Evolutionary conservation across 2,888 invertebrate species (phyloP).

Genomic region (Habrosyne pyritoides): DNA sequence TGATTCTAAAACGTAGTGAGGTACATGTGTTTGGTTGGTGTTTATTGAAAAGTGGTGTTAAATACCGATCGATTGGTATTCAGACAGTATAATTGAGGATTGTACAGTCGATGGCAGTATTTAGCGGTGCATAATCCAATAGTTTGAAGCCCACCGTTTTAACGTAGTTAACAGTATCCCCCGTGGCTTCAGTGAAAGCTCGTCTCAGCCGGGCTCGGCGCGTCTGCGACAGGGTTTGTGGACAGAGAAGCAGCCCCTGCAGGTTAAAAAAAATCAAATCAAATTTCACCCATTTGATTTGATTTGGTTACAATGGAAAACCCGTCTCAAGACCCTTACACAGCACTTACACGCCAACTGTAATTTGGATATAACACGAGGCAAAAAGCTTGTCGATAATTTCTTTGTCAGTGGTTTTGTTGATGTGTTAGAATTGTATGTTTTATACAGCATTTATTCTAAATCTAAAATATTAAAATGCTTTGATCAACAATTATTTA

Average conservation of each 20-base stretch:
- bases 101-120: constrained; percentile 71
- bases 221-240: constrained; percentile 94
- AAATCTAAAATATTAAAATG: neutral
- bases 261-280: constrained; percentile 76
- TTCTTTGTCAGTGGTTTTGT: neutral
- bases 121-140: constrained; percentile 70
- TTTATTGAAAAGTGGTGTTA: neutral
- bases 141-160: constrained; percentile 89
- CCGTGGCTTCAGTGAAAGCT: constrained; percentile 95
- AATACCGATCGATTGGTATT: neutral
- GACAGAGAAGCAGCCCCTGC: constrained; percentile 94
- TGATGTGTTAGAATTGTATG: neutral
- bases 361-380: constrained; percentile 28
- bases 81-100: constrained; percentile 30
- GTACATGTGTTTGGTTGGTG: neutral
- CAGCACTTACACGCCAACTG: constrained; percentile 74
- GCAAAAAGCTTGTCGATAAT: constrained; percentile 15
- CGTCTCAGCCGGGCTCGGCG: constrained; percentile 93
- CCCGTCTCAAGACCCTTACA: constrained; percentile 67
- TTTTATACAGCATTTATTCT: neutral
- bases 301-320: constrained; percentile 52
- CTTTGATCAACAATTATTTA: neutral
- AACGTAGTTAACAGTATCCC: constrained; percentile 94
- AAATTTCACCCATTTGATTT: constrained; percentile 59
- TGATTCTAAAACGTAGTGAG: neutral